Evolutionary conservation across 1,140 invertebrate species (phyloP).

Genomic region (Physella acuta): DNA sequence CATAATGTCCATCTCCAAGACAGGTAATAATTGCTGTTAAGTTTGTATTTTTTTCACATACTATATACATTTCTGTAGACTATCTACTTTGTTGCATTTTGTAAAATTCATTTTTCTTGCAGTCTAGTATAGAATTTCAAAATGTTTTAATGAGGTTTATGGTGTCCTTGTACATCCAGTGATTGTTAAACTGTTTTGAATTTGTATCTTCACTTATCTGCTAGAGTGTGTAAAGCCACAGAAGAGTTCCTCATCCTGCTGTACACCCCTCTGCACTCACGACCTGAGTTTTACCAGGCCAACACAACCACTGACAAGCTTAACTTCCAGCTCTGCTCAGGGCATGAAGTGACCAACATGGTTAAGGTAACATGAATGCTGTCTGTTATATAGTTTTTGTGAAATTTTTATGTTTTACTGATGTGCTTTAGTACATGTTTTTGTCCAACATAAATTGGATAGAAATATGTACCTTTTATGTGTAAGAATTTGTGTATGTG

Average conservation of each 20-base stretch:
- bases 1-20: conserved; percentile 48
- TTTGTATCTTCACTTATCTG: too few species aligned
- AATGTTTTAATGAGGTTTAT: too few species aligned
- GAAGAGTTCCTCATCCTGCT: conserved; percentile 54
- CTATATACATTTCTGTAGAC: too few species aligned
- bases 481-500: too few species aligned
- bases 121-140: too few species aligned
- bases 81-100: too few species aligned
- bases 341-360: conserved; percentile 48
- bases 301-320: conserved; percentile 32
- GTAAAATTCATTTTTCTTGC: too few species aligned
- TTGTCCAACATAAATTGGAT: too few species aligned
- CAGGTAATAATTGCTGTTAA: conserved; percentile 47
- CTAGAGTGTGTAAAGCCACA: conserved; percentile 52
- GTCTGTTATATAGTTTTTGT: neutral
- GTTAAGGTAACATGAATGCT: conserved; percentile 51
- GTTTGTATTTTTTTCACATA: neutral
- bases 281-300: conserved; percentile 55
- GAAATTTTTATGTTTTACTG: neutral
- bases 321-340: conserved; percentile 46
- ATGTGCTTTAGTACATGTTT: too few species aligned
- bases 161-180: too few species aligned
- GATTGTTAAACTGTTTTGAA: neutral
- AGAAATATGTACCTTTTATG: neutral
- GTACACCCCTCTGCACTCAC: conserved; percentile 52